Evolutionary conservation across 2,888 invertebrate genomes (phyloP).

Genomic region (Drosophila quasianomalipes): DNA sequence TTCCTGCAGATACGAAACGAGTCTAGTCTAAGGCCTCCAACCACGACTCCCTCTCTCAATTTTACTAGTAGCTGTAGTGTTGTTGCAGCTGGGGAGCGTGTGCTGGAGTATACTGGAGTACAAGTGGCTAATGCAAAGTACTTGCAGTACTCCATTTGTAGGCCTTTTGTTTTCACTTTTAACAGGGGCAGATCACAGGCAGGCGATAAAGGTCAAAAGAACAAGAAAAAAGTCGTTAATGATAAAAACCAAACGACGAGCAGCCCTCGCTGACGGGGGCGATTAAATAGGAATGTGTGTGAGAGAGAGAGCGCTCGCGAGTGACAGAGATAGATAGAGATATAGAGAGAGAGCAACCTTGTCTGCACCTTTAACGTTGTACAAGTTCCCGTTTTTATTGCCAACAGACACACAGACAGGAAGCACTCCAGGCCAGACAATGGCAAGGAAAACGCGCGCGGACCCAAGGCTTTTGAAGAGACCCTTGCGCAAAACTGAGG

Average conservation of each 20-base stretch:
- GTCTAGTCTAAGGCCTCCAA: constrained; percentile 7
- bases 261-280: constrained; percentile 65
- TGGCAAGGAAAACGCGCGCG: constrained; percentile 25
- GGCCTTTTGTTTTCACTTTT: constrained; percentile 63
- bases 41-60: background rate
- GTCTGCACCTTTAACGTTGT: constrained; percentile 51
- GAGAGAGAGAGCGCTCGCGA: background rate
- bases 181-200: constrained; percentile 59
- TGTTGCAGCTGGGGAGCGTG: constrained; percentile 13
- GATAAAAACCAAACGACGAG: constrained; percentile 79
- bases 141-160: constrained; percentile 40
- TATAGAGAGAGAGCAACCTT: background rate
- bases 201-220: constrained; percentile 56
- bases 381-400: constrained; percentile 74
- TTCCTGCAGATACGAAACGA: constrained; percentile 34
- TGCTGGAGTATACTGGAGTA: constrained; percentile 1
- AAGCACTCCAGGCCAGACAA: constrained; percentile 62
- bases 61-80: constrained; percentile 6
- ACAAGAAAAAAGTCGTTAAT: constrained; percentile 74
- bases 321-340: background rate
- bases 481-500: constrained; percentile 70
- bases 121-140: constrained; percentile 45
- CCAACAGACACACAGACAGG: constrained; percentile 58
- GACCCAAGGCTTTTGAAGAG: constrained; percentile 47
- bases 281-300: constrained; percentile 42